phyloP scores from a whole-genome alignment of 2,113 vertebrate genomes.

The Megaceryle torquata region DNA sequence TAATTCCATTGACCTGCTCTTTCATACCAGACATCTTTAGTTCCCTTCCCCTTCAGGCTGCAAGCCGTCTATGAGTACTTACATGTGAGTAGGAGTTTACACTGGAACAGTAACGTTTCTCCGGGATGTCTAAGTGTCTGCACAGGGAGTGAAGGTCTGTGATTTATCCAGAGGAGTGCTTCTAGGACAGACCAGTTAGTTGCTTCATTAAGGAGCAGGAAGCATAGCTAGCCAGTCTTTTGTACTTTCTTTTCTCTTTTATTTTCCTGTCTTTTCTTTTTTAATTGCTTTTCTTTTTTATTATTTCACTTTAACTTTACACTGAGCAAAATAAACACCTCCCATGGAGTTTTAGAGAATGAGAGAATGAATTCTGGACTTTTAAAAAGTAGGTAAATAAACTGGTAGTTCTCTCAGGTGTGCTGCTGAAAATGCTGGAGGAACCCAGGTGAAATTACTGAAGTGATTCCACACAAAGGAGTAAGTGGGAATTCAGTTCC shows the following conservation, averaged over 20 bases:
- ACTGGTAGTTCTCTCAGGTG: neutral
- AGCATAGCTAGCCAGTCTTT: neutral
- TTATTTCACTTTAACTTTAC: neutral
- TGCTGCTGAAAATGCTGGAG: neutral
- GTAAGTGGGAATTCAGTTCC: neutral
- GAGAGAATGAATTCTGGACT: neutral
- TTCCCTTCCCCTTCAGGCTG: neutral
- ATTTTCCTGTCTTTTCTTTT: neutral
- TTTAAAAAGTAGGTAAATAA: neutral
- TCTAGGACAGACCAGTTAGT: neutral
- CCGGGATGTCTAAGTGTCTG: neutral
- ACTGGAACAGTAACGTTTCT: neutral
- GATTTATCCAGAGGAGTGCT: neutral
- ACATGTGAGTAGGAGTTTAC: neutral
- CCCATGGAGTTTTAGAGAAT: neutral
- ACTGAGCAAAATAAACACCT: neutral
- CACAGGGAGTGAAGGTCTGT: neutral
- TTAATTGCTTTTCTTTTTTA: neutral
- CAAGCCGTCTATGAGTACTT: neutral
- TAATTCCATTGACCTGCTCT: conserved; percentile 21
- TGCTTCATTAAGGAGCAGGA: neutral
- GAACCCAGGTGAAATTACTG: neutral
- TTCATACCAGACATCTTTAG: conserved; percentile 50
- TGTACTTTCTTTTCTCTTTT: neutral
- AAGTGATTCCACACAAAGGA: neutral